These are phyloP conservation scores for Leptopilina boulardi DNA, from an alignment of 1,140 invertebrate species.

Conservation along the genomic window DNA sequence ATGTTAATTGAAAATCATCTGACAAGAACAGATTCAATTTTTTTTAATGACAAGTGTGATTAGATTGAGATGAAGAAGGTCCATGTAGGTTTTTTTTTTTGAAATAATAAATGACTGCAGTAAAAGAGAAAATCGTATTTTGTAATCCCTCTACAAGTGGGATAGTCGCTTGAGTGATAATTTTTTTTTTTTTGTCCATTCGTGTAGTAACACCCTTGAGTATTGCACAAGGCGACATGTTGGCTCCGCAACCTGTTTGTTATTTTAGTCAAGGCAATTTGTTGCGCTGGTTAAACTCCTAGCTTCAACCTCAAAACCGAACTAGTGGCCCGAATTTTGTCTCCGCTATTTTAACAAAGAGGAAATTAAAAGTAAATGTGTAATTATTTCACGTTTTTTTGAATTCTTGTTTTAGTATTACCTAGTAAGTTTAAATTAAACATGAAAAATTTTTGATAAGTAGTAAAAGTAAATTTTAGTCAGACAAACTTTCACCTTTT, in stretches of 20 bases:
- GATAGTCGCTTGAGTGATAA: constrained; percentile 55
- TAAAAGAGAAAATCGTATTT: not conserved
- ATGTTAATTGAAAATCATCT: no score
- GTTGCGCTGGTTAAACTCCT: constrained; percentile 44
- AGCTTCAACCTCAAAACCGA: constrained; percentile 36
- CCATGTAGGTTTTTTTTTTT: constrained; percentile 5
- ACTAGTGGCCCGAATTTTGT: constrained; percentile 1
- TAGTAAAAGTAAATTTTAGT: no score
- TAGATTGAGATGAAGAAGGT: not conserved
- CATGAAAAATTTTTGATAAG: no score
- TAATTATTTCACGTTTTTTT: not conserved
- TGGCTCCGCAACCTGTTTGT: constrained; percentile 57
- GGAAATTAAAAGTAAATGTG: constrained; percentile 7
- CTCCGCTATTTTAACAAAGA: not conserved
- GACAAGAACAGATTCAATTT: not conserved
- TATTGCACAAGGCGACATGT: constrained; percentile 44
- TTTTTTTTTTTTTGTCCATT: constrained; percentile 61
- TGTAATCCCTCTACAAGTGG: not conserved
- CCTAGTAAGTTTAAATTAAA: no score
- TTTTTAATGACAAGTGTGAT: not conserved
- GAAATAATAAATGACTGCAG: constrained; percentile 7
- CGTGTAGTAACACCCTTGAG: constrained; percentile 49
- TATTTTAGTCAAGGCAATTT: constrained; percentile 62
- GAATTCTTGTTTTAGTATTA: not conserved
- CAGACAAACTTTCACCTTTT: no score